phyloP scores from a whole-genome alignment of 2,888 invertebrate species.

The Phanerotoma sp. region DNA sequence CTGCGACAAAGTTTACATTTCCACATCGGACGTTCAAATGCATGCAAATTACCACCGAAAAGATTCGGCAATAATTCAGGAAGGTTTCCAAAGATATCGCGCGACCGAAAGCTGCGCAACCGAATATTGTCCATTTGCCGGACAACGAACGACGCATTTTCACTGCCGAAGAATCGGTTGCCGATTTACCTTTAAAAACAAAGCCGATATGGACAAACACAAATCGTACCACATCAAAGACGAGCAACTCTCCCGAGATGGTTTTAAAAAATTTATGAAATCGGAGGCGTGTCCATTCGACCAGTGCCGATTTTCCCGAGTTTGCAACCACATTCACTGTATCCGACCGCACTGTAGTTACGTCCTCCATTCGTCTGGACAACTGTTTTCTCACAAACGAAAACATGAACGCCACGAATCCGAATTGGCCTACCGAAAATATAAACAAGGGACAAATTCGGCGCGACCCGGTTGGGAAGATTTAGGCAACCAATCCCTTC shows the following conservation, averaged over 20 bases:
- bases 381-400: conserved; percentile 95
- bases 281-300: conserved; percentile 91
- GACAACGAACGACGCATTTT: conserved; percentile 96
- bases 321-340: conserved; percentile 98
- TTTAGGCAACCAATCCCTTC: conserved; percentile 41
- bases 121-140: conserved; percentile 87
- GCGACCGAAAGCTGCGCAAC: conserved; percentile 96
- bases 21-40: conserved; percentile 99
- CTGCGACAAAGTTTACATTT: conserved; percentile 95
- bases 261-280: conserved; percentile 99
- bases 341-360: conserved; percentile 94
- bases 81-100: conserved; percentile 94
- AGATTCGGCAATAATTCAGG: conserved; percentile 95
- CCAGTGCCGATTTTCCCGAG: conserved; percentile 89
- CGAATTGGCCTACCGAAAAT: conserved; percentile 83
- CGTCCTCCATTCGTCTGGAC: conserved; percentile 94
- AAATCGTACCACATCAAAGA: conserved; percentile 98
- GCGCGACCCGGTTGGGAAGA: conserved; percentile 58
- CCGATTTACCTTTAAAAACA: conserved; percentile 96
- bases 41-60: conserved; percentile 98
- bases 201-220: conserved; percentile 99
- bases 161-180: conserved; percentile 92
- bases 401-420: conserved; percentile 95
- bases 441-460: conserved; percentile 62
- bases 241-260: conserved; percentile 91